A percentile compares a stretch with the other conserved stretches of the same genome.
Conservation (phyloP, 2,888 invertebrate genomes). For the Hirtodrosophila histrioides region DNA sequence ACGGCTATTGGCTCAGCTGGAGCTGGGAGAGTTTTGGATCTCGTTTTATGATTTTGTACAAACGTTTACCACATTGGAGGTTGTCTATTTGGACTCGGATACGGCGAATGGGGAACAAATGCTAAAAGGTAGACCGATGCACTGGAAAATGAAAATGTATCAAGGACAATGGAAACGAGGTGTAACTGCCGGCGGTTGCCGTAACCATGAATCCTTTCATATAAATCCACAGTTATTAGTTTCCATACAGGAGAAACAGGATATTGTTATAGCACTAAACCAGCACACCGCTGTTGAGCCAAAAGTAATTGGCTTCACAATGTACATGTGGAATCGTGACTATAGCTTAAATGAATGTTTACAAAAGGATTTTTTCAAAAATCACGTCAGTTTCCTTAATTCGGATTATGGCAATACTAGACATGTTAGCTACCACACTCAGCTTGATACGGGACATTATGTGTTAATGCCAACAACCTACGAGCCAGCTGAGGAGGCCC, state of each 20-base stretch:
- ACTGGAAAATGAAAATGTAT: constrained; percentile 94
- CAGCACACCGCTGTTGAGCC: constrained; percentile 97
- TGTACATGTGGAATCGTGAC: constrained; percentile 86
- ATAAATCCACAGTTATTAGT: constrained; percentile 96
- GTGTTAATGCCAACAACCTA: constrained; percentile 95
- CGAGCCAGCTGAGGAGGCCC: constrained; percentile 95
- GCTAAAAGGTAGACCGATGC: constrained; percentile 89
- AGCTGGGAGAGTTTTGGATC: constrained; percentile 92
- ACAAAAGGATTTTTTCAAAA: constrained; percentile 92
- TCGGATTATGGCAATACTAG: constrained; percentile 96
- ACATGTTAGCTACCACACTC: constrained; percentile 92
- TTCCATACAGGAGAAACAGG: constrained; percentile 91
- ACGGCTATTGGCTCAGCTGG: constrained; percentile 88
- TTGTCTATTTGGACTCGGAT: constrained; percentile 93
- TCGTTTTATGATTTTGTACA: constrained; percentile 92
- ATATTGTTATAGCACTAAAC: constrained; percentile 93
- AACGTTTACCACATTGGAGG: constrained; percentile 92
- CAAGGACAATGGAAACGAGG: constrained; percentile 94
- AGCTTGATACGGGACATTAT: constrained; percentile 92
- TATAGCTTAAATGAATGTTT: constrained; percentile 88
- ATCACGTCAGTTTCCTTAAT: constrained; percentile 93
- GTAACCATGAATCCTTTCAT: constrained; percentile 96
- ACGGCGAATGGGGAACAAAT: constrained; percentile 94
- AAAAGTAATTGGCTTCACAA: constrained; percentile 95
- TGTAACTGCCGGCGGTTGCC: constrained; percentile 94